Evolutionary conservation across 2,797 vertebrate species (phyloP).

Genomic region (Manis crassicaudata): DNA sequence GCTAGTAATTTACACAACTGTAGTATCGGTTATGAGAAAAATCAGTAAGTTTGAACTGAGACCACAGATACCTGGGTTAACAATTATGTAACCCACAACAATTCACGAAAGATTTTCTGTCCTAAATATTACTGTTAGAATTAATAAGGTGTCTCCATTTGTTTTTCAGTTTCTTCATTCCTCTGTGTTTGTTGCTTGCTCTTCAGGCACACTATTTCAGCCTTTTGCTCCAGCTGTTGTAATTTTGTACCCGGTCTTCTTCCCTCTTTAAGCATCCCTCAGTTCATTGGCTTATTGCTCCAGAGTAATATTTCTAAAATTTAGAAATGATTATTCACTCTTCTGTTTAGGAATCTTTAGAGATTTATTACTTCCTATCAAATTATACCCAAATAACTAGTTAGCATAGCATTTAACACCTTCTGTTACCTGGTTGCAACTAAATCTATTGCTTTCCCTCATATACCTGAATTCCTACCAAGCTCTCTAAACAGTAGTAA

Average conservation of each 20-base stretch:
- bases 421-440: background rate
- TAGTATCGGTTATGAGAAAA: conserved; percentile 19
- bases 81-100: background rate
- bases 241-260: background rate
- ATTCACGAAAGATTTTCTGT: background rate
- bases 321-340: conserved; percentile 22
- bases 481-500: background rate
- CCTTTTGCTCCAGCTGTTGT: background rate
- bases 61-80: conserved; percentile 4
- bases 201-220: background rate
- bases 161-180: conserved; percentile 1
- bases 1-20: conserved; percentile 5
- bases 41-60: conserved; percentile 18
- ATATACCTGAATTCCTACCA: background rate
- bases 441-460: background rate
- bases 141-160: background rate
- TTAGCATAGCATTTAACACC: background rate
- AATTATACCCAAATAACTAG: conserved; percentile 30
- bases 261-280: background rate
- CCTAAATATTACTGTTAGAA: background rate
- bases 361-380: conserved; percentile 30
- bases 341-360: background rate
- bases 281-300: background rate
- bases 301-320: conserved; percentile 2
- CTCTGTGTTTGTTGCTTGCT: background rate